phyloP scores from a whole-genome alignment of 1,140 invertebrate species.

The Saccostrea cuccullata region DNA sequence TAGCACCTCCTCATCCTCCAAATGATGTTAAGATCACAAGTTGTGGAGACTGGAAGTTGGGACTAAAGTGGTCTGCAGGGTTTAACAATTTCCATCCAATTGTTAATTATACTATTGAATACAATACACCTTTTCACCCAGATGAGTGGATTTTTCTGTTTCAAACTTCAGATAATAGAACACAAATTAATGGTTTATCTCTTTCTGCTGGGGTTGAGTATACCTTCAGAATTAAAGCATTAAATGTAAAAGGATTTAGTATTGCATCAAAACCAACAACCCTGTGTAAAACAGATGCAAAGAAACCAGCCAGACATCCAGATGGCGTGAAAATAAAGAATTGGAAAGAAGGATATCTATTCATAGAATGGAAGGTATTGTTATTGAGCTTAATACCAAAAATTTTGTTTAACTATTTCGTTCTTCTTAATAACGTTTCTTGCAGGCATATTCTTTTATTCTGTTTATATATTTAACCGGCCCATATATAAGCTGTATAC shows the following conservation, averaged over 20 bases:
- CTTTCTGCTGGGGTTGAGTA: conserved; percentile 56
- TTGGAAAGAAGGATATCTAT: conserved; percentile 91
- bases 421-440: too few species aligned
- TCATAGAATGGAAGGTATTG: conserved; percentile 94
- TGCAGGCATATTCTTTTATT: too few species aligned
- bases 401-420: too few species aligned
- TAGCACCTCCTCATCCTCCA: conserved; percentile 95
- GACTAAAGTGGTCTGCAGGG: conserved; percentile 87
- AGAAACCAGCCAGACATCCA: conserved; percentile 96
- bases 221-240: conserved; percentile 65
- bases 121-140: conserved; percentile 94
- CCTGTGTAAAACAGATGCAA: conserved; percentile 91
- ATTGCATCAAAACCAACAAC: conserved; percentile 55
- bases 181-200: not conserved
- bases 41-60: conserved; percentile 77
- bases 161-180: conserved; percentile 2
- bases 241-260: conserved; percentile 61
- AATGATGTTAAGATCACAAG: conserved; percentile 79
- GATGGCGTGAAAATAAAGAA: conserved; percentile 95
- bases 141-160: conserved; percentile 87
- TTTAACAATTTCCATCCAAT: conserved; percentile 92
- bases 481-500: too few species aligned
- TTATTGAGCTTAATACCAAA: not conserved
- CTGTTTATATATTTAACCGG: too few species aligned
- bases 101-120: conserved; percentile 92